phyloP scores from a whole-genome alignment of 64 coral and sea anemone species.

The Montipora cactus region DNA sequence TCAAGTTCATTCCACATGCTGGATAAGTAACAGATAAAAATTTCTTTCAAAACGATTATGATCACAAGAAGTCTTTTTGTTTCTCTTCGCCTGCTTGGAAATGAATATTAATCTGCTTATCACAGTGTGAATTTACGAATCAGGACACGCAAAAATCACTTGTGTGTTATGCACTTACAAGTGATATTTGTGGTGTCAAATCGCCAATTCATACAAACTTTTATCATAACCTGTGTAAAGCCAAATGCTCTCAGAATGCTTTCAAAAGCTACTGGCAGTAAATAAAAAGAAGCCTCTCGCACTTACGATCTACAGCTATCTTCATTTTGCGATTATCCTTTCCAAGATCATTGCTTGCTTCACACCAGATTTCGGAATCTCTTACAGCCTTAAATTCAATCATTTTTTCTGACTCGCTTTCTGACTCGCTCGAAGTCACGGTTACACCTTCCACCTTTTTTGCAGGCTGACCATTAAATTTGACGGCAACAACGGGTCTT shows the following conservation, averaged over 20 bases:
- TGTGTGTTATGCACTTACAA: too few relatives aligned
- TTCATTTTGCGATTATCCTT: slow-evolving; percentile 23
- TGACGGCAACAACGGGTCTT: slow-evolving; percentile 15
- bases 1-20: too few relatives aligned
- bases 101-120: too few relatives aligned
- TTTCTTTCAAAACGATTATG: too few relatives aligned
- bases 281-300: not conserved
- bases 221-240: too few relatives aligned
- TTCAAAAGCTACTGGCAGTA: not conserved
- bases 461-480: slow-evolving; percentile 22
- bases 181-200: too few relatives aligned
- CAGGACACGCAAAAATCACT: too few relatives aligned
- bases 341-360: slow-evolving; percentile 51
- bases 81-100: too few relatives aligned
- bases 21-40: too few relatives aligned
- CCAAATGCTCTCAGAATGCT: not conserved
- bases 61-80: too few relatives aligned
- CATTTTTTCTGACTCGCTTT: not conserved
- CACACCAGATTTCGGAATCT: slow-evolving; percentile 42
- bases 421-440: not conserved
- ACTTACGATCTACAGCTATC: slow-evolving; percentile 54
- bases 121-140: too few relatives aligned
- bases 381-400: slow-evolving; percentile 36
- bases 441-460: not conserved
- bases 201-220: too few relatives aligned